Evolutionary conservation across 2,113 vertebrate species (phyloP).

Genomic region (Phoxinus phoxinus): DNA sequence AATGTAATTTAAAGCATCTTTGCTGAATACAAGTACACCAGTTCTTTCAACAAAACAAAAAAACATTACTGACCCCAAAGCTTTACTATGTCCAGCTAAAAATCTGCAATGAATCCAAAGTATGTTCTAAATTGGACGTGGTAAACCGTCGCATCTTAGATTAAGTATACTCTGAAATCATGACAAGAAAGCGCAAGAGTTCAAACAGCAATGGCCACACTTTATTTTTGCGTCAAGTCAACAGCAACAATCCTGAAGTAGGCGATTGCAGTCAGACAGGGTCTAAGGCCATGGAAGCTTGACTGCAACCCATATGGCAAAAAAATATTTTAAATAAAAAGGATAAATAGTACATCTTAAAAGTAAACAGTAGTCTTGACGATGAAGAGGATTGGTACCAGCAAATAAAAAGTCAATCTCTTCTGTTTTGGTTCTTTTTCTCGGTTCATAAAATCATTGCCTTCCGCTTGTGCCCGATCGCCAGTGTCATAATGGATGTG

Average conservation of each 20-base stretch:
- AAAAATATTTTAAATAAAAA: slow-evolving; percentile 51
- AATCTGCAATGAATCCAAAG: too few relatives aligned
- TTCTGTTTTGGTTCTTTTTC: neutral
- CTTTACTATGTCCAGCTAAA: too few relatives aligned
- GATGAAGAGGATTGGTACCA: slow-evolving; percentile 12
- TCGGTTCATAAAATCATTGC: slow-evolving; percentile 8
- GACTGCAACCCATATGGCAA: slow-evolving; percentile 47
- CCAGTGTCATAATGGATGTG: slow-evolving; percentile 1
- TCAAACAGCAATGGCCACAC: slow-evolving; percentile 56
- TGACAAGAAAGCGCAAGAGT: neutral
- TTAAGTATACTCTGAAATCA: neutral
- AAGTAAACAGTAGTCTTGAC: slow-evolving; percentile 52
- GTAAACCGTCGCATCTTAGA: neutral
- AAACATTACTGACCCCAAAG: neutral
- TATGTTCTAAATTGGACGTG: neutral
- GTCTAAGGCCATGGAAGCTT: slow-evolving; percentile 44
- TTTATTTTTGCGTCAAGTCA: slow-evolving; percentile 63
- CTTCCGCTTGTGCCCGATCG: slow-evolving; percentile 5
- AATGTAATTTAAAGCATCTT: too few relatives aligned
- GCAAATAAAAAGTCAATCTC: neutral
- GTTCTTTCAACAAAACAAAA: neutral
- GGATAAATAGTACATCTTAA: slow-evolving; percentile 48
- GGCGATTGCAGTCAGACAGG: slow-evolving; percentile 43
- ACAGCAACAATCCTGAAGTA: slow-evolving; percentile 55
- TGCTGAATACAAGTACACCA: neutral